Conservation (phyloP, 2,888 invertebrate species). For the Dendrolimus pini region DNA sequence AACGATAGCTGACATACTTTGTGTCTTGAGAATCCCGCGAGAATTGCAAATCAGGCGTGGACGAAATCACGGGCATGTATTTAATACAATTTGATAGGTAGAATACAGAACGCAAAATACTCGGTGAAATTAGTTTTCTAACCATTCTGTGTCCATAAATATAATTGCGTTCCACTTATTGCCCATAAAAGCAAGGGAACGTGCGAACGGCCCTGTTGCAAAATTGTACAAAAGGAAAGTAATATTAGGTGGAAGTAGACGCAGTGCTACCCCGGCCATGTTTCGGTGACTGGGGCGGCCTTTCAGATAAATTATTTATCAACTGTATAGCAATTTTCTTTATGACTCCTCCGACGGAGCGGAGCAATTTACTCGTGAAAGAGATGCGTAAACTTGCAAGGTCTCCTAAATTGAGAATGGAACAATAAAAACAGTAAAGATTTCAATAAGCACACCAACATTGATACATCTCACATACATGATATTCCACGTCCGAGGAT, state of each 20-base stretch:
- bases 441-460: constrained; percentile 52
- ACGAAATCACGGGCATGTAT: neutral
- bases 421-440: constrained; percentile 60
- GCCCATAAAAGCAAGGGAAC: constrained; percentile 74
- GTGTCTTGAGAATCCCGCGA: too few species aligned
- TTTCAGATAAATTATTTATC: constrained; percentile 77
- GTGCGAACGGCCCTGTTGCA: constrained; percentile 74
- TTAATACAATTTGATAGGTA: constrained; percentile 9
- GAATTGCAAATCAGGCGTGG: too few species aligned
- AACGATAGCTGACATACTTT: too few species aligned
- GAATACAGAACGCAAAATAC: constrained; percentile 35
- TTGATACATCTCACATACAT: constrained; percentile 5
- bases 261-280: constrained; percentile 58
- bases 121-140: constrained; percentile 69
- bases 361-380: constrained; percentile 73
- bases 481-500: neutral
- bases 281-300: constrained; percentile 74
- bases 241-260: constrained; percentile 70
- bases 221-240: constrained; percentile 77
- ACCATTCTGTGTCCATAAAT: constrained; percentile 71
- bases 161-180: constrained; percentile 77
- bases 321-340: constrained; percentile 78
- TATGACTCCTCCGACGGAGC: constrained; percentile 76
- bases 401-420: constrained; percentile 67
- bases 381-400: constrained; percentile 75